These are phyloP conservation scores for Pomacea maculata DNA, from an alignment of 1,140 invertebrate genomes.

Conservation along the genomic window DNA sequence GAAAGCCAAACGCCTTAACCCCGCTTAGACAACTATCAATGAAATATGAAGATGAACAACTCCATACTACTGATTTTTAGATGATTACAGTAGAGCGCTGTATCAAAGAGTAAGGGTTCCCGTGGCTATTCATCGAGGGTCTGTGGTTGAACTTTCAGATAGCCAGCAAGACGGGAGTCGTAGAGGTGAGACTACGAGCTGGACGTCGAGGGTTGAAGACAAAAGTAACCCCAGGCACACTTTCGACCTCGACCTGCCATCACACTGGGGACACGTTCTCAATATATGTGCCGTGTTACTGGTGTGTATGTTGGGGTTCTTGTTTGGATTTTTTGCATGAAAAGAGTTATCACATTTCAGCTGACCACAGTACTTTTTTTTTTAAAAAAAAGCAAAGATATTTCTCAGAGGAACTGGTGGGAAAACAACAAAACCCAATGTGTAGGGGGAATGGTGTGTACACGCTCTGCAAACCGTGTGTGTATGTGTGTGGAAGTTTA, in stretches of 20 bases:
- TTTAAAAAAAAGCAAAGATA: background rate
- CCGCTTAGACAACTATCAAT: too few species aligned
- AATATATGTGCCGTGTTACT: background rate
- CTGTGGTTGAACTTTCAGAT: too few species aligned
- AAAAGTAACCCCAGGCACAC: background rate
- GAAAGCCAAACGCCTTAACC: too few species aligned
- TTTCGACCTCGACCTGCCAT: background rate
- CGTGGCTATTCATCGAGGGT: background rate
- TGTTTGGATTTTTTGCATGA: constrained; percentile 13
- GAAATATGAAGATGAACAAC: too few species aligned
- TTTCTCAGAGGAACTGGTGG: background rate
- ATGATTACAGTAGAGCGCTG: background rate
- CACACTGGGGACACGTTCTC: constrained; percentile 9
- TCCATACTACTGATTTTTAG: too few species aligned
- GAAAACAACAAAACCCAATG: background rate
- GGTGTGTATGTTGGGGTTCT: background rate
- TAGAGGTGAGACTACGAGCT: background rate
- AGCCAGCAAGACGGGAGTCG: too few species aligned
- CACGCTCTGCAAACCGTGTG: background rate
- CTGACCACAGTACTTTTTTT: background rate
- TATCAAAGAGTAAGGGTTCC: background rate
- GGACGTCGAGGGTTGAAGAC: background rate
- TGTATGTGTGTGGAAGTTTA: too few species aligned
- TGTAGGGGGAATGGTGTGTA: background rate
- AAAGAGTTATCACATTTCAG: background rate